Percentiles rank a stretch among this genome's conserved stretches.
phyloP scores from a whole-genome alignment of 23 tunicate species.

The Diplosoma virens region DNA sequence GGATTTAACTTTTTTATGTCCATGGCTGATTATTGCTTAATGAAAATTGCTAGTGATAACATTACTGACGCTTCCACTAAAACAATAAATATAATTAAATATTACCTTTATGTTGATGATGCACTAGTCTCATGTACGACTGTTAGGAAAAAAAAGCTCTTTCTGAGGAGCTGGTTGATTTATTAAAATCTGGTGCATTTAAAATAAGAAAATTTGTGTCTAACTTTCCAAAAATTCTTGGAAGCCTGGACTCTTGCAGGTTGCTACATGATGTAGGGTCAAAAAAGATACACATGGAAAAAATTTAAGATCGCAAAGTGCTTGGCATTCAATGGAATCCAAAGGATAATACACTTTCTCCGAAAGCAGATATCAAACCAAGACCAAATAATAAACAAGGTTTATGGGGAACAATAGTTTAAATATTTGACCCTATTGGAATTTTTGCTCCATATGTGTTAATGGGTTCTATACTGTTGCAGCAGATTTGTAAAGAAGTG shows the following conservation, averaged over 20 bases:
- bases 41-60: background rate
- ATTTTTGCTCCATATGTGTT: background rate
- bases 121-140: background rate
- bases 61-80: background rate
- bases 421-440: slow-evolving; percentile 24
- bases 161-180: background rate
- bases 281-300: background rate
- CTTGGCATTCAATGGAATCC: slow-evolving; percentile 13
- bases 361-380: background rate
- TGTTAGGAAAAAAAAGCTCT: background rate
- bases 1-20: slow-evolving; percentile 12
- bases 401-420: slow-evolving; percentile 2
- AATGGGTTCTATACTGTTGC: background rate
- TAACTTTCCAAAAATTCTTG: background rate
- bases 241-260: background rate
- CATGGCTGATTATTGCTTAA: slow-evolving; percentile 1
- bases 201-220: background rate
- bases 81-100: background rate
- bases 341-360: background rate
- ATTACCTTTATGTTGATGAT: slow-evolving; percentile 10
- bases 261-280: background rate
- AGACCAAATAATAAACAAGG: slow-evolving; percentile 4
- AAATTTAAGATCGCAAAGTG: slow-evolving; percentile 4
- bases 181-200: slow-evolving; percentile 11
- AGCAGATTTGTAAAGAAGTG: background rate